Base-by-base conservation (phyloP, 2,888 invertebrate species). In the Tipula helvola region DNA sequence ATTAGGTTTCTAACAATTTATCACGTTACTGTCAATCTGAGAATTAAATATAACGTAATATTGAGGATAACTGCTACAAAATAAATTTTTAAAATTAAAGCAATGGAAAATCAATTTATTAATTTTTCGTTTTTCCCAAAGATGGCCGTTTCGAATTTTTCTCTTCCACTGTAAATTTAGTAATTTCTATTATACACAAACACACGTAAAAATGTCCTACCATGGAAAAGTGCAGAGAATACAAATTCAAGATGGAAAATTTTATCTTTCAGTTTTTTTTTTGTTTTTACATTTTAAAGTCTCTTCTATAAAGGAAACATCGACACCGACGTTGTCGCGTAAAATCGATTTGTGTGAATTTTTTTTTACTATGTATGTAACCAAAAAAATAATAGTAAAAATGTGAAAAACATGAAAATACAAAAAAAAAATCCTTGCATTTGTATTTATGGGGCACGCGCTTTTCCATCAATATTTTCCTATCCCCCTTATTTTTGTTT, bases 271-370 rank as follows among this genome's bases (percentile, higher is more conserved):
- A 18, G 18, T 18, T 18, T 16, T 57, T 16, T 57, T 57, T 28
- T 1, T 28, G 28, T 28, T 28, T 28, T 28, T 28, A 28, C 28
- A n/a, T 57, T 57, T n/a, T 57, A 57, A 57, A 57, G 16, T 52
- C 47, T 57, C 57, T 18, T 47, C 12, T 47, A 47, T 47, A 47
- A 2, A 57, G 16, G 18, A 18, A 18, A 18, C 57, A 57, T 12
- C 57, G 18, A 83, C 36, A 36, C 5, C 84, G 84, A 84, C 84
- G 84, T 84, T 84, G 84, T 84, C 84, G 84, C 84, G 84, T 84
- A 84, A 84, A 84, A 84, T 84, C 84, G 84, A 84, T 84, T 84
- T 84, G 41, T 36, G n/a, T 39, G n/a, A 83, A 83, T 36, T 52
- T 71, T 71, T 71, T 71, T 71, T 71, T 71, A 1, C 1, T 28